Base-by-base conservation (phyloP, 1,140 invertebrate species). In the Coenobita brevimanus region DNA sequence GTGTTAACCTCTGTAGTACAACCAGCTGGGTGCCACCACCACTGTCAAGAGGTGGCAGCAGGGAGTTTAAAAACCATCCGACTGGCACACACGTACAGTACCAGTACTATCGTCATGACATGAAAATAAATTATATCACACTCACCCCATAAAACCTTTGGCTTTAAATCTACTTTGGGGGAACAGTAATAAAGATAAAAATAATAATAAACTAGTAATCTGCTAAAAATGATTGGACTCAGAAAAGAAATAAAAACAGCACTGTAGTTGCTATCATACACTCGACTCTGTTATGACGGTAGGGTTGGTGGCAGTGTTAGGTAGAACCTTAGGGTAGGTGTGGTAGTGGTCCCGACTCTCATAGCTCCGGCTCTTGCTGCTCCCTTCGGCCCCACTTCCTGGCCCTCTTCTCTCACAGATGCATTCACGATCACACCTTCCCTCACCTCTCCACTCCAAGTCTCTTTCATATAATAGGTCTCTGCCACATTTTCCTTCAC, bases 121-220 rank as follows among this genome's bases (percentile, higher is more conserved):
- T 27, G 21, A 41, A 85, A 85, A 85, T 85, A 85, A 85, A 85
- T 85, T 85, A 85, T 85, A 85, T 85, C 82, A 85, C 82, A 85
- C 82, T 85, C 76, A 54, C 30, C 38, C 38, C 82, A 76, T 62
- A 85, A 81, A 81, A 81, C 30, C 78, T 81, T 81, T 64, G 36
- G 57, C 60, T 64, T 81, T 81, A 81, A 60, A n/a, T 27, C 4
- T 50, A 36, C 46, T 76, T 46, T 43, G 17, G 17, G 41, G 46
- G 33, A 69, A 76, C 27, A 62, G 30, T 81, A 81, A 24, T 30
- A 79, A 50, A 3, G 21, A 62, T 38, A 62, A 81, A 30, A 62
- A 60, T 43, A 54, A 46, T 30, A n/a, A 30, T 43, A 46, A 83
- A n/a, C 27, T 17, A 38, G 46, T 38, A 38, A 69, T 80, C 13